A percentile compares a stretch with the other conserved stretches of the same genome.
Conservation (phyloP, 1,140 invertebrate species). For the Lithobius niger region DNA sequence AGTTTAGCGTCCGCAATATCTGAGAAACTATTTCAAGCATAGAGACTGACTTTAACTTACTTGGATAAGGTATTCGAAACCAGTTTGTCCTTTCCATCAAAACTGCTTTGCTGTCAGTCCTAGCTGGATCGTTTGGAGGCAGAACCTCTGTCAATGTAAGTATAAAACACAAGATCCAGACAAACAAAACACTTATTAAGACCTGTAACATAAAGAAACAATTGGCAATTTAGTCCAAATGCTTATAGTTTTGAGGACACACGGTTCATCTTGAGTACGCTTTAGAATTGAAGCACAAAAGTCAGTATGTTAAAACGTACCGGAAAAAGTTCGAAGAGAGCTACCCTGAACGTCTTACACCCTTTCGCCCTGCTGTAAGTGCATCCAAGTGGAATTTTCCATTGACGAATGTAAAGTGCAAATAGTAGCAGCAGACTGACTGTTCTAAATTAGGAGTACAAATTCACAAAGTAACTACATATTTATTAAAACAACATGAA, state of each 20-base stretch:
- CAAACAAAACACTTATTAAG: conserved; percentile 58
- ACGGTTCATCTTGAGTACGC: too few species aligned
- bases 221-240: too few species aligned
- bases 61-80: conserved; percentile 75
- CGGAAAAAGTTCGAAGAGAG: conserved; percentile 67
- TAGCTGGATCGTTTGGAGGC: conserved; percentile 49
- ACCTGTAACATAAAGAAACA: conserved; percentile 53
- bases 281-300: too few species aligned
- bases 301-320: conserved; percentile 36
- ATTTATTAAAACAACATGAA: too few species aligned
- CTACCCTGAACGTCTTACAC: conserved; percentile 42
- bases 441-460: conserved; percentile 1
- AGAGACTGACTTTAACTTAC: too few species aligned
- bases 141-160: conserved; percentile 53
- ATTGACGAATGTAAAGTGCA: neutral
- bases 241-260: too few species aligned
- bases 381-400: neutral
- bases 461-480: neutral
- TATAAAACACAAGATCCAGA: conserved; percentile 63
- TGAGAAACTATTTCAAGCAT: too few species aligned
- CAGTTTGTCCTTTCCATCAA: conserved; percentile 59
- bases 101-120: conserved; percentile 60
- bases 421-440: conserved; percentile 2
- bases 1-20: too few species aligned
- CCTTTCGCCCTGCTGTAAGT: conserved; percentile 45